These are phyloP conservation scores for Blastobasis adustella DNA, from an alignment of 2,888 invertebrate genomes.

Conservation along the genomic window DNA sequence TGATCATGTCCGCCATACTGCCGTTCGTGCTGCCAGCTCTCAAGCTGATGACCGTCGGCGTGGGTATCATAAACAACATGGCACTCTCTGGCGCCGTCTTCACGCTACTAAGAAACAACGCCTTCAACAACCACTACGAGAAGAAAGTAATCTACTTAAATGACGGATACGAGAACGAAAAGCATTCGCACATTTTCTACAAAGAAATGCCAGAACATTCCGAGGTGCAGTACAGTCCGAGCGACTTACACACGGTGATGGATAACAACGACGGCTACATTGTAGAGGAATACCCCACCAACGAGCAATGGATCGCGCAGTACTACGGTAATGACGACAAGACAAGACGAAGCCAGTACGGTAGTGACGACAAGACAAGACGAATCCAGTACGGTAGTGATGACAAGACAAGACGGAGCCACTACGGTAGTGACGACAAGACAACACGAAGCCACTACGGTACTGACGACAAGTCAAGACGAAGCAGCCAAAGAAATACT, in stretches of 20 bases:
- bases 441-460: no score
- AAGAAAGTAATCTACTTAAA: slow-evolving; percentile 75
- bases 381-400: no score
- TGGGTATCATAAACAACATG: slow-evolving; percentile 79
- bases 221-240: neutral
- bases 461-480: neutral
- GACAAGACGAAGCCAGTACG: neutral
- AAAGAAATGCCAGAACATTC: slow-evolving; percentile 11
- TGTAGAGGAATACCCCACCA: slow-evolving; percentile 23
- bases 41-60: slow-evolving; percentile 77
- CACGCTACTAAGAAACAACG: slow-evolving; percentile 72
- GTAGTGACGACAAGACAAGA: no score
- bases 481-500: slow-evolving; percentile 1
- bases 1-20: slow-evolving; percentile 78
- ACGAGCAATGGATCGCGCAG: slow-evolving; percentile 24
- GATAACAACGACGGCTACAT: slow-evolving; percentile 6
- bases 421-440: no score
- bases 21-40: slow-evolving; percentile 81
- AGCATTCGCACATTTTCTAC: slow-evolving; percentile 22
- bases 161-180: slow-evolving; percentile 71
- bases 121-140: slow-evolving; percentile 68
- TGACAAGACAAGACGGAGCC: neutral
- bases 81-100: slow-evolving; percentile 78
- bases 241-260: neutral
- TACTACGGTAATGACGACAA: slow-evolving; percentile 13